Conservation (phyloP, 2,113 vertebrate genomes). For the Condylura cristata region DNA sequence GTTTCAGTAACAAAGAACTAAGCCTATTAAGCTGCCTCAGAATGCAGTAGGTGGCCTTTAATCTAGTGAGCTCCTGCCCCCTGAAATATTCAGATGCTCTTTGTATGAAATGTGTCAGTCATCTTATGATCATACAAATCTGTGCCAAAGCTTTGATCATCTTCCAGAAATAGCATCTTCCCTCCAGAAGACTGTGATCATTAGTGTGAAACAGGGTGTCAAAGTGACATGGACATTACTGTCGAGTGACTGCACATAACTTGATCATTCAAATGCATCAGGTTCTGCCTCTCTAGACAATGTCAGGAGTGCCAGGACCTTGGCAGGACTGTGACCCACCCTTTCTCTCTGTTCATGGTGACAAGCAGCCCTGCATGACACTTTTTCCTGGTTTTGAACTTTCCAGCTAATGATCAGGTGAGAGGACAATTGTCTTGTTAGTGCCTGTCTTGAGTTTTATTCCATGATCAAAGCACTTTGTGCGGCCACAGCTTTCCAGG, state of each 20-base stretch:
- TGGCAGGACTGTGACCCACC: not conserved
- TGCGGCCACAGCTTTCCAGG: not conserved
- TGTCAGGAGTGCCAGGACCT: not conserved
- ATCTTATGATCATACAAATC: not conserved
- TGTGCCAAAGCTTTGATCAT: slow-evolving; percentile 25
- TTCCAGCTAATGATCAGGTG: slow-evolving; percentile 8
- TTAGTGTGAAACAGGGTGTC: not conserved
- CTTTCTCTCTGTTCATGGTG: not conserved
- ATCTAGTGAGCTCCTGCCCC: not conserved
- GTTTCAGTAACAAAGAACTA: slow-evolving; percentile 5
- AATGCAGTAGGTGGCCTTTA: not conserved
- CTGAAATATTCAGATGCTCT: not conserved
- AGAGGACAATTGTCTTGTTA: not conserved
- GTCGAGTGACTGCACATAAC: not conserved
- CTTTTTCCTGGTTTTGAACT: slow-evolving; percentile 3
- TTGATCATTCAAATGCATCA: not conserved
- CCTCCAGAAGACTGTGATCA: slow-evolving; percentile 14
- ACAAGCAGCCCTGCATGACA: not conserved
- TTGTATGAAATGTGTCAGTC: not conserved
- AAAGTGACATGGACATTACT: not conserved
- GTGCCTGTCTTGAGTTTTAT: slow-evolving; percentile 17
- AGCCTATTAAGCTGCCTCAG: not conserved
- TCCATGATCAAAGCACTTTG: not conserved
- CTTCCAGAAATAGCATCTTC: slow-evolving; percentile 20
- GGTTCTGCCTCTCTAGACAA: not conserved